Base-by-base conservation (phyloP, 2,888 invertebrate species). In the Brenthis hecate region DNA sequence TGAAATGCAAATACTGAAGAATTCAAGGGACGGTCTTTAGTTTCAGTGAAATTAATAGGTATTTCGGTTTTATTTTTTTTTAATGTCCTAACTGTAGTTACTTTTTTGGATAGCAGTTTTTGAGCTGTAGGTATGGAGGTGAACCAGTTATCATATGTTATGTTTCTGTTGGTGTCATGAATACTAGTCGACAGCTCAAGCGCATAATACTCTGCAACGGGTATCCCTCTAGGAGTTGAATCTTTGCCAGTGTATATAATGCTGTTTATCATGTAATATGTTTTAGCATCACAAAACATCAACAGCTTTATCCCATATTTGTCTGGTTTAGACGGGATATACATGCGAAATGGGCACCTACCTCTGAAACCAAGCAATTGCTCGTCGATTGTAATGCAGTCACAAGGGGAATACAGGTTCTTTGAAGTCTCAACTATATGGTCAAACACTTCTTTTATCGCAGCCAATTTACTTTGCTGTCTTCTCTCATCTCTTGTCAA, bases 321-420 rank as follows among this genome's bases (percentile, higher is more conserved):
- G 32, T 32, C 32, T 32, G 32, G 32, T 32, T 32, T 32, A 32
- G 32, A 32, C 32, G 32, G 32, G 32, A 32, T 32, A 32, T 32
- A 32, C 32, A 32, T 32, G 32, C 32, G 32, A 32, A 32, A 32
- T 32, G 32, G 32, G 32, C 32, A 32, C 3, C 6, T 32, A 5
- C 53, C 19, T 19, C 19, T 19, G 19, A 19, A 19, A 19, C 19
- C 19, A 19, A 55, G 23, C 13, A 55, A 19, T 55, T 55, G 50
- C 11, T 62, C 62, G 23, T 50, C 50, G 5, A 48, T 48, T 13
- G 56, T 65, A 14, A n/a, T 48, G 64, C 56, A 56, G 14, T 65
- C 64, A 28, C 48, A 56, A 56, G 64, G 64, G 3, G 48, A 48
- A 48, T 65, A 65, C 48, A 65, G 48, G 11, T 65, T 56, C 11